Percentiles rank a stretch among this genome's conserved stretches.
phyloP scores from a whole-genome alignment of 2,113 vertebrate species.

The Nymphicus hollandicus region DNA sequence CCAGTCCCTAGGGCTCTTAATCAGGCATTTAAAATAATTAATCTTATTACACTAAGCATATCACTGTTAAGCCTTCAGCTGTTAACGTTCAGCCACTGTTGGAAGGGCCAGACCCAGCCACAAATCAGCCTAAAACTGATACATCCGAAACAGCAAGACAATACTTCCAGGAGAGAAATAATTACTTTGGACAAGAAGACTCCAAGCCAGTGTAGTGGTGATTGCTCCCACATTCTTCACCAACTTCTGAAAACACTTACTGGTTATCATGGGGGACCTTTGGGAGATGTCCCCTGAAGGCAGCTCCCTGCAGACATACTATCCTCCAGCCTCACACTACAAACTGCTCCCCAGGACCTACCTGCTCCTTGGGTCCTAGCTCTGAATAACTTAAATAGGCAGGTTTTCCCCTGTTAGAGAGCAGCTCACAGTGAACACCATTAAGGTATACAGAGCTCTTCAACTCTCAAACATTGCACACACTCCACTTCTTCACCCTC shows the following conservation, averaged over 20 bases:
- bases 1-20: slow-evolving; percentile 21
- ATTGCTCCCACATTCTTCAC: not conserved
- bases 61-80: slow-evolving; percentile 51
- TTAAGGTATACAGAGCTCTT: not conserved
- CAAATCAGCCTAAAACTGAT: not conserved
- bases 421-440: not conserved
- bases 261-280: not conserved
- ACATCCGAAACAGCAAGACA: not conserved
- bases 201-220: not conserved
- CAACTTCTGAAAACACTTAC: not conserved
- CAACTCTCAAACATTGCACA: not conserved
- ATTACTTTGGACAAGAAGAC: not conserved
- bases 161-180: not conserved
- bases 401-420: not conserved
- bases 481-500: not conserved
- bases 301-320: not conserved
- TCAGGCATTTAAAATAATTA: slow-evolving; percentile 59
- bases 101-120: not conserved
- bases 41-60: slow-evolving; percentile 52
- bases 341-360: not conserved
- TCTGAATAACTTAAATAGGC: not conserved
- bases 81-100: not conserved
- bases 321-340: not conserved
- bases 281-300: not conserved
- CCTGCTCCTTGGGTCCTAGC: not conserved